phyloP scores from a whole-genome alignment of 2,113 vertebrate species.

The Lepus timidus region DNA sequence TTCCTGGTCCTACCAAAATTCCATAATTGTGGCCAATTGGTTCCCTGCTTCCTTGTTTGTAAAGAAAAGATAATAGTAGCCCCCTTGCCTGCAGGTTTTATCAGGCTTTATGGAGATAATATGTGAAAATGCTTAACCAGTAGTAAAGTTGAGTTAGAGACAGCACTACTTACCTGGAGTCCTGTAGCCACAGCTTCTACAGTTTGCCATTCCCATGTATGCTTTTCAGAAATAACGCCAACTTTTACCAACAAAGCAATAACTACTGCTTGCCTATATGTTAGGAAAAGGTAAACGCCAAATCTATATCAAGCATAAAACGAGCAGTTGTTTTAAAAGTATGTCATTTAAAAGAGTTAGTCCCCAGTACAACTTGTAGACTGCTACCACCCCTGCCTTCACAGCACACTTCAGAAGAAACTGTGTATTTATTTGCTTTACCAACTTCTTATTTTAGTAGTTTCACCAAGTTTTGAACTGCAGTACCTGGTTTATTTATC shows the following conservation, averaged over 20 bases:
- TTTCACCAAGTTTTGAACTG: not conserved
- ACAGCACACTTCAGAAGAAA: not conserved
- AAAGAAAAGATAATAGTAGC: not conserved
- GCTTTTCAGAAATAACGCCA: conserved; percentile 95
- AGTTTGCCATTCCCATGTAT: conserved; percentile 96
- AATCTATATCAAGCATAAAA: conserved; percentile 76
- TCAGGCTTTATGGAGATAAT: not conserved
- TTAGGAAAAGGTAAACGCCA: conserved; percentile 78
- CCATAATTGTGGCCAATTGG: not conserved
- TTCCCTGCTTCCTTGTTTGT: not conserved
- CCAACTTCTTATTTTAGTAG: not conserved
- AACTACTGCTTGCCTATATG: conserved; percentile 95
- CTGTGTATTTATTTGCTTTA: not conserved
- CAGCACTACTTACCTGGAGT: conserved; percentile 90
- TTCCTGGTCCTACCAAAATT: not conserved
- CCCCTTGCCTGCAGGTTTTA: not conserved
- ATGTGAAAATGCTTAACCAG: not conserved
- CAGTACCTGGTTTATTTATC: not conserved
- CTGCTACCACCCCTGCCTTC: not conserved
- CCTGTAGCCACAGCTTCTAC: conserved; percentile 98
- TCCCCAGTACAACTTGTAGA: conserved; percentile 35
- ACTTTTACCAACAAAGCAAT: conserved; percentile 98
- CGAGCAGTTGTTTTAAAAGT: conserved; percentile 65
- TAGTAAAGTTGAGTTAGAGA: not conserved
- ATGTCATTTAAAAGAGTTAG: conserved; percentile 58